phyloP scores from a whole-genome alignment of 1,140 invertebrate genomes.

The Drosophila elegans region DNA sequence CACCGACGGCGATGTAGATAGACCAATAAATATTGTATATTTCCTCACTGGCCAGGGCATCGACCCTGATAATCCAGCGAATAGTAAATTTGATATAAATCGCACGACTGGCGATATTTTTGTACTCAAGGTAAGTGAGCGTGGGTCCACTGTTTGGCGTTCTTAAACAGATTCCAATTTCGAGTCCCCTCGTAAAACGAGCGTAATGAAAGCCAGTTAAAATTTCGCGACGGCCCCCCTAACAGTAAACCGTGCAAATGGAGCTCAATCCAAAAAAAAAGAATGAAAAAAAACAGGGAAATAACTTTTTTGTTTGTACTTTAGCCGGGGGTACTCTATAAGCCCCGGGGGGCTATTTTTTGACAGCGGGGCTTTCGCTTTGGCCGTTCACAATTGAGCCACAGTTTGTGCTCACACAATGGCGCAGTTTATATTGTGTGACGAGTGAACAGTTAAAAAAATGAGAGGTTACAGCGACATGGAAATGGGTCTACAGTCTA shows the following conservation, averaged over 20 bases:
- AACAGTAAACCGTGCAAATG: conserved; percentile 24
- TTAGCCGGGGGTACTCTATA: conserved; percentile 5
- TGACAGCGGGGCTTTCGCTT: conserved; percentile 12
- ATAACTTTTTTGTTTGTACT: conserved; percentile 41
- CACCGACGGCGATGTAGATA: conserved; percentile 89
- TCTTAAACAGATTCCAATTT: conserved; percentile 43
- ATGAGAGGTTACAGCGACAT: background rate
- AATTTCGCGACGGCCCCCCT: conserved; percentile 18
- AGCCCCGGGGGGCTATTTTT: conserved; percentile 4
- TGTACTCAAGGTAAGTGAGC: conserved; percentile 86
- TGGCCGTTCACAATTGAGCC: conserved; percentile 66
- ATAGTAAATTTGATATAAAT: conserved; percentile 90
- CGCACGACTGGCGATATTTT: conserved; percentile 88
- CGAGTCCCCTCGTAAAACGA: conserved; percentile 18
- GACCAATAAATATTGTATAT: conserved; percentile 89
- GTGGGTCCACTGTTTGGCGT: background rate
- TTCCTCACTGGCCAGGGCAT: conserved; percentile 90
- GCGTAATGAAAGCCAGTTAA: conserved; percentile 67
- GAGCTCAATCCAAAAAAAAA: conserved; percentile 7
- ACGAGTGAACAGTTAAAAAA: conserved; percentile 48
- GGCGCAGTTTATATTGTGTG: conserved; percentile 66
- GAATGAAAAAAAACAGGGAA: conserved; percentile 2
- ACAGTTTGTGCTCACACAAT: conserved; percentile 67
- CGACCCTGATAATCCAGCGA: conserved; percentile 87
- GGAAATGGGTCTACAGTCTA: conserved; percentile 6